phyloP scores from a whole-genome alignment of 2,797 vertebrate species.

The Avahi laniger region DNA sequence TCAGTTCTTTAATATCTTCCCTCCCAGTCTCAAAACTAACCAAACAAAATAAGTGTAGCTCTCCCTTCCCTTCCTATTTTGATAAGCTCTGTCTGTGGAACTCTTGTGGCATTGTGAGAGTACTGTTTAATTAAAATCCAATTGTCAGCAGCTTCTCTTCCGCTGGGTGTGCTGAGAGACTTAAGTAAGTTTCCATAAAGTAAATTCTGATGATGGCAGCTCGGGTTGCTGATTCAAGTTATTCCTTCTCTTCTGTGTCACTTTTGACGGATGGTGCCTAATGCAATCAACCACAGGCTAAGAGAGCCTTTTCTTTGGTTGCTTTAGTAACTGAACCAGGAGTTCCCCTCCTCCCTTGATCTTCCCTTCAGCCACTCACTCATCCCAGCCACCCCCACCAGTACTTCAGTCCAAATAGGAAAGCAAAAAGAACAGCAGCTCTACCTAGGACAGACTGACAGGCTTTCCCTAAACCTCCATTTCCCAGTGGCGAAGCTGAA shows the following conservation, averaged over 20 bases:
- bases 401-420: conserved; percentile 21
- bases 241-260: conserved; percentile 87
- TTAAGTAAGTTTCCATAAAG: conserved; percentile 86
- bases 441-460: conserved; percentile 67
- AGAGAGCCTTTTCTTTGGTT: conserved; percentile 76
- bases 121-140: conserved; percentile 83
- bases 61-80: conserved; percentile 53
- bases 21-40: conserved; percentile 24
- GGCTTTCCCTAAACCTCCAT: conserved; percentile 75
- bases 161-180: conserved; percentile 78
- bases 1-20: conserved; percentile 19
- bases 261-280: conserved; percentile 92
- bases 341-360: conserved; percentile 59
- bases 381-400: neutral
- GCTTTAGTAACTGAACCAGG: conserved; percentile 71
- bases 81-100: conserved; percentile 70
- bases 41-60: conserved; percentile 7
- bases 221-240: conserved; percentile 88
- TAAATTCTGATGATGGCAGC: conserved; percentile 87
- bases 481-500: conserved; percentile 80
- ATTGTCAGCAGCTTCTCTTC: conserved; percentile 77
- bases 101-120: conserved; percentile 73
- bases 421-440: neutral
- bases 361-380: conserved; percentile 17
- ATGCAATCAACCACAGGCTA: conserved; percentile 86